Conservation (phyloP, 2,113 vertebrate genomes). For the Aramus guarauna region DNA sequence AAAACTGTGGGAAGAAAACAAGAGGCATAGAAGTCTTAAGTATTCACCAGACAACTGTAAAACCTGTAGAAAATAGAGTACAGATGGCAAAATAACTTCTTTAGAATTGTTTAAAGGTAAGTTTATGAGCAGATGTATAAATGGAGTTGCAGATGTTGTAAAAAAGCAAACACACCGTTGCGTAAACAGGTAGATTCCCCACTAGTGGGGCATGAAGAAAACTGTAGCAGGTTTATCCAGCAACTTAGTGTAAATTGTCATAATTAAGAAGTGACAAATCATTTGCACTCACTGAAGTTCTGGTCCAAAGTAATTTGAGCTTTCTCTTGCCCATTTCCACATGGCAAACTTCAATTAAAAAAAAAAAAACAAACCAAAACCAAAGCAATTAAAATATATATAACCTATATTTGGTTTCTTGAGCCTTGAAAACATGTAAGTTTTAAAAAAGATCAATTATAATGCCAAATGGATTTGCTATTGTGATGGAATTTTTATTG, state of each 20-base stretch:
- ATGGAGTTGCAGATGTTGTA: background rate
- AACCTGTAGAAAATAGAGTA: background rate
- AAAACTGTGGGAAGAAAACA: background rate
- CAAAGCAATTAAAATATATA: background rate
- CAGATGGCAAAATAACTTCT: background rate
- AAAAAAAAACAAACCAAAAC: background rate
- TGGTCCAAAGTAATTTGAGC: background rate
- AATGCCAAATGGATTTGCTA: background rate
- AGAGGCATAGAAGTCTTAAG: background rate
- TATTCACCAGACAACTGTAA: background rate
- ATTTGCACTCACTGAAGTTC: background rate
- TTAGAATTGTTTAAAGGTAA: background rate
- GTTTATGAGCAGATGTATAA: background rate
- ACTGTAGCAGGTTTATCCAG: background rate
- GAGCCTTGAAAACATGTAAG: background rate
- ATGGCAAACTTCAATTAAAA: background rate
- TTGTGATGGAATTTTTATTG: background rate
- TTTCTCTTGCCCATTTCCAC: background rate
- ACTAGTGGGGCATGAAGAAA: background rate
- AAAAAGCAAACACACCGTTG: background rate
- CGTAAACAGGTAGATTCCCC: background rate
- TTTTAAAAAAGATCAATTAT: background rate
- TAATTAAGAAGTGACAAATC: background rate
- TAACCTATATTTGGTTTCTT: background rate
- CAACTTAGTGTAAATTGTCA: background rate